Evolutionary conservation across 2,888 invertebrate species (phyloP), one percentile per base, ranked within the genome.

Genomic region (Volucella bombylans): DNA sequence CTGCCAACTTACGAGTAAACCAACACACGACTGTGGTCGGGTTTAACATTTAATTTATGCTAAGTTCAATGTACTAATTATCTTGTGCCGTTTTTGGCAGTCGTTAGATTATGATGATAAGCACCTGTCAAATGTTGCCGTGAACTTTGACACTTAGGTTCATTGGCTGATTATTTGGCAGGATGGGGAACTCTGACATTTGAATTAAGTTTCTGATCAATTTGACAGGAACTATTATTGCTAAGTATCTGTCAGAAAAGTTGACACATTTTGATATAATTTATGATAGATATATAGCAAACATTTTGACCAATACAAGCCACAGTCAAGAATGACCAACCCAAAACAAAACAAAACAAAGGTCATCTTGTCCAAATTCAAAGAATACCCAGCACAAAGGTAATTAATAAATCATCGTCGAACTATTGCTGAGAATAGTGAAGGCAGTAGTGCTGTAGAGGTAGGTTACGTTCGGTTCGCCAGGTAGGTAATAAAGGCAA

Each of bases 41-140:
- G 10, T 18, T 61, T 49, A n/a, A 23, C 52, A 61, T 52, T 61
- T 59, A 49, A 64, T 57, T 43, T 76, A 50, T 15, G 43, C 50
- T 9, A 57, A 79, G 83, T 79, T 83, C 83, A 83, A 74, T 45
- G 83, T 50, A 74, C 83, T 14, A 18, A 23, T 64, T 73, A 47
- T 62, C 57, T 52, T 45, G 31, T 9, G 57, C 12, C 14, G 31
- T 11, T 39, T 11, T 62, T 8, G 15, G 39, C 4, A 55, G 50
- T 2, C 23, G 43, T 67, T 43, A 39, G n/a, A 61, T 57, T 12
- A 9, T 15, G 38, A 14, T 68, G 45, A 62, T 49, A 50, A 54
- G 49, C 39, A 11, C 57, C 55, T 82, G 62, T 73, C 65, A 79
- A 68, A 43, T 39, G 41, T 69, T 73, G 64, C 78, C 52, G 39